phyloP scores from a whole-genome alignment of 2,113 vertebrate species.

The Hippocampus guttulatus region DNA sequence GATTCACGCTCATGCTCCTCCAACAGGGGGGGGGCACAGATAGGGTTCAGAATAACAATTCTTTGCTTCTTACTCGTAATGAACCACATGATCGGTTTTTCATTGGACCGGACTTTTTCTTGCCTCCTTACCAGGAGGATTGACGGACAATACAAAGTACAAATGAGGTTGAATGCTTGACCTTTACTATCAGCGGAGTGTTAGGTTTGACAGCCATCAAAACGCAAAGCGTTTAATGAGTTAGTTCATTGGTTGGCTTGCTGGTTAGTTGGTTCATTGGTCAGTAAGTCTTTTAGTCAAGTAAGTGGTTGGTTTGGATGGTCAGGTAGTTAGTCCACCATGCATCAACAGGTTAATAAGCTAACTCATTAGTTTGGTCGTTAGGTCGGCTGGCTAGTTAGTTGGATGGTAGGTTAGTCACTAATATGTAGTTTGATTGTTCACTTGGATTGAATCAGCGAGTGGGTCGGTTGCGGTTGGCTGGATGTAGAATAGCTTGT shows the following conservation, averaged over 20 bases:
- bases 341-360: not conserved
- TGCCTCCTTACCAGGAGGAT: not conserved
- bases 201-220: not conserved
- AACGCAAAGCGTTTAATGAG: not conserved
- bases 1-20: conserved; percentile 41
- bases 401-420: not conserved
- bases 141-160: not conserved
- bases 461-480: too few species aligned
- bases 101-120: not conserved
- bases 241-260: not conserved
- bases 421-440: too few species aligned
- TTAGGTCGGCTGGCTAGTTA: too few species aligned
- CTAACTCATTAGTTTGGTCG: too few species aligned
- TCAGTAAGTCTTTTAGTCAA: not conserved
- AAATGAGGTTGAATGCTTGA: not conserved
- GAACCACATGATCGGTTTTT: not conserved
- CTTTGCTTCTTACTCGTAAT: not conserved
- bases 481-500: not conserved
- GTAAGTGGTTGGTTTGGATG: not conserved
- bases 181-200: not conserved
- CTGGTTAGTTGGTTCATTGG: not conserved
- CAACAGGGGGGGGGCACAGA: conserved; percentile 17
- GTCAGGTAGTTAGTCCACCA: not conserved
- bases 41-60: conserved; percentile 1
- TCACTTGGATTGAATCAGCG: too few species aligned